Percentiles rank a stretch among this genome's conserved stretches.
phyloP scores from a whole-genome alignment of 2,113 vertebrate genomes.

The Archilochus colubris region DNA sequence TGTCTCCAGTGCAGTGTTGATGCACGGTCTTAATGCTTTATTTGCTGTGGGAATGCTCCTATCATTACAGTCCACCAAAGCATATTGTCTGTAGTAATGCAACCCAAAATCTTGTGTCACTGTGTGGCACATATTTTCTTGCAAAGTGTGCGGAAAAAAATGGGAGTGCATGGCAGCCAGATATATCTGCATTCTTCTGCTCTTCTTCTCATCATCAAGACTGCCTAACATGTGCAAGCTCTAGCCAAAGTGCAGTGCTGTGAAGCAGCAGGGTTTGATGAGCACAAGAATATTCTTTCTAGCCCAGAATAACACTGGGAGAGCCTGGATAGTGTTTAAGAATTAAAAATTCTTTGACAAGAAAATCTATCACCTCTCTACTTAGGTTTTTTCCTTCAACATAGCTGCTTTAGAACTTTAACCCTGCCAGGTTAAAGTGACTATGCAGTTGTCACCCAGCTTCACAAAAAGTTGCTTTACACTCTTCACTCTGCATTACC shows the following conservation, averaged over 20 bases:
- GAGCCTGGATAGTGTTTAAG: not conserved
- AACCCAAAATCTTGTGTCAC: not conserved
- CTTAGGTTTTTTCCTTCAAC: not conserved
- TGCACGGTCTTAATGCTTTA: not conserved
- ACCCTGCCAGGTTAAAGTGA: not conserved
- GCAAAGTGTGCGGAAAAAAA: not conserved
- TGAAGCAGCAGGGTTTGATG: not conserved
- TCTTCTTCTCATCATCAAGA: not conserved
- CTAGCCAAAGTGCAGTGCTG: not conserved
- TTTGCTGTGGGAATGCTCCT: not conserved
- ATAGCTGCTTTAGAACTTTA: not conserved
- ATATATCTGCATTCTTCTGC: not conserved
- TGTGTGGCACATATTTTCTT: not conserved
- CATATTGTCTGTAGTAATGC: not conserved
- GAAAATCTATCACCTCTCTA: not conserved
- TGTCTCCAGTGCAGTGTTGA: not conserved
- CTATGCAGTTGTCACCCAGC: not conserved
- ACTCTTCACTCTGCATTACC: not conserved
- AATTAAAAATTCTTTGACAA: not conserved
- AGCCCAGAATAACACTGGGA: not conserved
- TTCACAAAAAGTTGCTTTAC: not conserved
- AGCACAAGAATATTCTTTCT: not conserved
- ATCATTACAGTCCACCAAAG: not conserved
- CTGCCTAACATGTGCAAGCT: not conserved
- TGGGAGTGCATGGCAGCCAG: not conserved